These are phyloP conservation scores for Melanotaenia nigrans DNA, from an alignment of 2,797 vertebrate genomes.

Conservation along the genomic window DNA sequence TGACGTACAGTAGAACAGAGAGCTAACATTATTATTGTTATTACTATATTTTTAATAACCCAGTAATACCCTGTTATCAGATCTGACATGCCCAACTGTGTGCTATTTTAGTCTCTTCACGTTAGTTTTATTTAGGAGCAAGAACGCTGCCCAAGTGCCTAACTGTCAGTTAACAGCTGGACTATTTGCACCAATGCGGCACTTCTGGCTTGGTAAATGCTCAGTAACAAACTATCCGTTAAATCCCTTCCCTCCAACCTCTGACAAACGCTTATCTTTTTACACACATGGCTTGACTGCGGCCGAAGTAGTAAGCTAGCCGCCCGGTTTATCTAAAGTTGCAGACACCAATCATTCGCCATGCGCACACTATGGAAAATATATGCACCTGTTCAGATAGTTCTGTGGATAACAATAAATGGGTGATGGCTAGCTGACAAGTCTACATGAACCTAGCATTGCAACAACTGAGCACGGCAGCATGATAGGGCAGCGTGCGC, in stretches of 20 bases:
- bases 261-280: constrained; percentile 16
- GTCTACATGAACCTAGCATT: background rate
- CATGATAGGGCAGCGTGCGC: background rate
- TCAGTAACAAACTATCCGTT: constrained; percentile 9
- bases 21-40: background rate
- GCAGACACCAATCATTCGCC: background rate
- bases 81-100: background rate
- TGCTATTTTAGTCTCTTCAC: background rate
- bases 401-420: background rate
- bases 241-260: constrained; percentile 10
- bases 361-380: background rate
- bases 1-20: constrained; percentile 18
- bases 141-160: background rate
- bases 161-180: background rate
- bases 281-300: constrained; percentile 28
- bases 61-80: background rate
- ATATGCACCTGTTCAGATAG: fast-evolving
- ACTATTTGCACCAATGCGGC: background rate
- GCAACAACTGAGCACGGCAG: constrained; percentile 3
- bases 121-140: background rate
- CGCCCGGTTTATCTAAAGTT: constrained; percentile 1
- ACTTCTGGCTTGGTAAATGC: background rate
- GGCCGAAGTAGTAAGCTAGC: constrained; percentile 9
- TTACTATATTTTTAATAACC: background rate
- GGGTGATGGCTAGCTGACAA: background rate